Evolutionary conservation across 2,888 invertebrate species (phyloP), one percentile per base, ranked within the genome.

Genomic region (Leptopilina myrica): DNA sequence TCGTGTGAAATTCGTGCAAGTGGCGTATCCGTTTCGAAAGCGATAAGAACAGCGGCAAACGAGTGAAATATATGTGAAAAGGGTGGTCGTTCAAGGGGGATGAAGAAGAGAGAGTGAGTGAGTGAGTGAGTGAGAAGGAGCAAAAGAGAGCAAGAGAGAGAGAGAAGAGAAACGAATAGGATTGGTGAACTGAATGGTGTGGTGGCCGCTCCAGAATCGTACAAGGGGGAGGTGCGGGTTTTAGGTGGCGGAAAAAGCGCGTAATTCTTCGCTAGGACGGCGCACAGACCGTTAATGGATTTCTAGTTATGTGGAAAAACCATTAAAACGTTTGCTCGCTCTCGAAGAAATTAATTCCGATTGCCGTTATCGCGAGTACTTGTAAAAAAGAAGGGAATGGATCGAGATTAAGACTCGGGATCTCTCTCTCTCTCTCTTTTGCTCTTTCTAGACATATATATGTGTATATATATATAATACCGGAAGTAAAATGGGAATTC

Each of bases 281-380:
- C 75, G 67, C 66, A 80, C 62, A 75, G 80, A 76, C 79, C 84
- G 83, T 86, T 88, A 89, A 90, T 90, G 87, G 88, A 87, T 89
- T 89, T 86, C 85, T 85, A 85, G 84, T 87, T 86, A 82, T 82
- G 81, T 84, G 80, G 83, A 84, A 82, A 85, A 87, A 84, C 81
- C 84, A 85, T 88, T 85, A 86, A 87, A 89, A 86, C 83, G 83
- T 86, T 88, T 83, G 82, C 83, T 79, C 82, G 81, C 79, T 82
- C 83, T 84, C 84, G 86, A 87, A 86, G 84, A 87, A 89, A 89
- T 90, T 89, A 89, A 89, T 89, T 88, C 86, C 84, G 83, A 87
- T 87, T 86, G 87, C 84, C 82, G 78, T 84, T 87, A 88, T 86
- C 86, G 82, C 80, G 76, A 78, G 43, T 40, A 64, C 76, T 76